phyloP scores from a whole-genome alignment of 2,797 vertebrate species.

The Poeciliopsis presidionis region DNA sequence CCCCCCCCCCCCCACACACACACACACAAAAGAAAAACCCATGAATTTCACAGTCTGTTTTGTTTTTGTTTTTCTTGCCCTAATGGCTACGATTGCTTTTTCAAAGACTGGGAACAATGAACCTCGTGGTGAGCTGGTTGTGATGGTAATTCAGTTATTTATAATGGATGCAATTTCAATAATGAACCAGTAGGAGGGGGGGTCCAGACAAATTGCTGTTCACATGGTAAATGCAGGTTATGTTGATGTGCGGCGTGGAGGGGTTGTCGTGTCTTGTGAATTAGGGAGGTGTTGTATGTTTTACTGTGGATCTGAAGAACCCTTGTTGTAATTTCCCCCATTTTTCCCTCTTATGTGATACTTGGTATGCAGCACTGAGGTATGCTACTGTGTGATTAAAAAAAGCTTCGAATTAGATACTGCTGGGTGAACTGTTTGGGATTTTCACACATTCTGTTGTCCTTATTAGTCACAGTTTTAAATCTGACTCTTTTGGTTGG shows the following conservation, averaged over 20 bases:
- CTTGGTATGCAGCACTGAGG: conserved; percentile 31
- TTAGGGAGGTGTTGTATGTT: conserved; percentile 54
- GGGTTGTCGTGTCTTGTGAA: conserved; percentile 56
- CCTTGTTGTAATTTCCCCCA: conserved; percentile 62
- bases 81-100: conserved; percentile 82
- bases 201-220: conserved; percentile 77
- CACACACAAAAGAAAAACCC: conserved; percentile 36
- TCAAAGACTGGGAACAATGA: conserved; percentile 66
- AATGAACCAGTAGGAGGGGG: conserved; percentile 71
- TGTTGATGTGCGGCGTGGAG: conserved; percentile 70
- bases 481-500: conserved; percentile 36
- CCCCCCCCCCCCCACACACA: conserved; percentile 13
- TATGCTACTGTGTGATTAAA: conserved; percentile 46
- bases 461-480: conserved; percentile 44
- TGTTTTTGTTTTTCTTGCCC: conserved; percentile 48
- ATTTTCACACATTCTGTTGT: conserved; percentile 27
- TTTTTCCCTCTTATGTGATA: conserved; percentile 60
- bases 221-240: conserved; percentile 73
- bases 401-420: conserved; percentile 33
- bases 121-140: conserved; percentile 69
- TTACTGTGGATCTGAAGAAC: conserved; percentile 56
- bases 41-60: conserved; percentile 28
- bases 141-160: conserved; percentile 81
- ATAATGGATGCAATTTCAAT: conserved; percentile 77
- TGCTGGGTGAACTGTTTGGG: conserved; percentile 16